These are phyloP conservation scores for Andrena praecox DNA, from an alignment of 2,888 invertebrate genomes.

Conservation along the genomic window DNA sequence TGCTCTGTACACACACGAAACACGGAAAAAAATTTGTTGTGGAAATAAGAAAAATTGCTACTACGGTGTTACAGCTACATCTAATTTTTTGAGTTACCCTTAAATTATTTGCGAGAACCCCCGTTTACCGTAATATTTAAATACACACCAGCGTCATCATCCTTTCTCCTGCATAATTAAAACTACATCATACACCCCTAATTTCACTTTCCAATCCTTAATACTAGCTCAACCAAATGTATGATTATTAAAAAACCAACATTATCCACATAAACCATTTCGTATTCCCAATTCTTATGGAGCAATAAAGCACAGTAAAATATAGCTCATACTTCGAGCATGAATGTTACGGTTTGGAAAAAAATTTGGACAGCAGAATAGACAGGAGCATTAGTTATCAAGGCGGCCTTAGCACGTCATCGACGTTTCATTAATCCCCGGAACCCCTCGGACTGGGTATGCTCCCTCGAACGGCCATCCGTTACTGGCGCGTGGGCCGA, in stretches of 20 bases:
- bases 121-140: background rate
- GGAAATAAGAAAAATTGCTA: too few species aligned
- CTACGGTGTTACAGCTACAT: too few species aligned
- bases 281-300: background rate
- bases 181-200: too few species aligned
- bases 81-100: background rate
- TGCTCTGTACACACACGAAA: too few species aligned
- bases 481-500: background rate
- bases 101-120: background rate
- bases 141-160: background rate
- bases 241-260: too few species aligned
- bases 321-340: background rate
- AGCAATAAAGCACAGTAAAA: background rate
- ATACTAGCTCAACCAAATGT: too few species aligned
- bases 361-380: background rate
- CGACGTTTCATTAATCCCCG: background rate
- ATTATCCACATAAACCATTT: too few species aligned
- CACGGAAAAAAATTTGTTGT: too few species aligned
- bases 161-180: background rate
- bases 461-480: background rate
- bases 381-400: background rate
- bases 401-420: background rate
- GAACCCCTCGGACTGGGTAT: background rate
- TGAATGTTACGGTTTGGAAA: background rate
- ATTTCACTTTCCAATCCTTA: too few species aligned